Percentiles rank a stretch among this genome's conserved stretches.
phyloP scores from a whole-genome alignment of 2,888 invertebrate species.

The Protula sp. region DNA sequence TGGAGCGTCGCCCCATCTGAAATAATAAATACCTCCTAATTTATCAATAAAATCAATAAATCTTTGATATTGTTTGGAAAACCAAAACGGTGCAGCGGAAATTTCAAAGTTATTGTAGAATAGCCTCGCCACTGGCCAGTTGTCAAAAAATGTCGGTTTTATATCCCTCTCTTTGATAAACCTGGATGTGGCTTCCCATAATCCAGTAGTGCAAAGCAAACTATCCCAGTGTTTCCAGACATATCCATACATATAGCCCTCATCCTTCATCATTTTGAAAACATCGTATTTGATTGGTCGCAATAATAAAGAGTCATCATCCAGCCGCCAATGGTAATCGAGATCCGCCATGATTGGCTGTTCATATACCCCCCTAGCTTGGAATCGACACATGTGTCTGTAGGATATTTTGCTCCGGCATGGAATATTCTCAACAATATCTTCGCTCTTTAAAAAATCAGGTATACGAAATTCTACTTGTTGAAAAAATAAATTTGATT shows the following conservation, averaged over 20 bases:
- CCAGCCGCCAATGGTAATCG: conserved; percentile 26
- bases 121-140: conserved; percentile 15
- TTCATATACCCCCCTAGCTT: conserved; percentile 21
- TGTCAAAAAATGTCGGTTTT: conserved; percentile 9
- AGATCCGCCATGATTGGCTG: conserved; percentile 17
- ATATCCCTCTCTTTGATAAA: conserved; percentile 11
- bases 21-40: conserved; percentile 24
- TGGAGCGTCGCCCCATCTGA: conserved; percentile 28
- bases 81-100: conserved; percentile 17
- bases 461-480: conserved; percentile 14
- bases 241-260: conserved; percentile 20
- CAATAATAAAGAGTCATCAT: conserved; percentile 23
- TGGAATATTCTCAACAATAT: conserved; percentile 6
- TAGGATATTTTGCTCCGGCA: conserved; percentile 18
- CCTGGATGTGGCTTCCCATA: conserved; percentile 18
- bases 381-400: conserved; percentile 28
- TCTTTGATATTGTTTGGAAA: conserved; percentile 11
- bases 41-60: conserved; percentile 21
- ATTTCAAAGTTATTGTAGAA: conserved; percentile 29
- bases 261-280: conserved; percentile 18
- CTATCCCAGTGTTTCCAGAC: conserved; percentile 12
- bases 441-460: conserved; percentile 10
- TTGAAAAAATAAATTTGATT: conserved; percentile 19
- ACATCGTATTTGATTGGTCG: conserved; percentile 20
- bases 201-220: conserved; percentile 9